A percentile compares a stretch with the other conserved stretches of the same genome.
Evolutionary conservation across 2,113 vertebrate genomes (phyloP).

Genomic region (Nestor notabilis): DNA sequence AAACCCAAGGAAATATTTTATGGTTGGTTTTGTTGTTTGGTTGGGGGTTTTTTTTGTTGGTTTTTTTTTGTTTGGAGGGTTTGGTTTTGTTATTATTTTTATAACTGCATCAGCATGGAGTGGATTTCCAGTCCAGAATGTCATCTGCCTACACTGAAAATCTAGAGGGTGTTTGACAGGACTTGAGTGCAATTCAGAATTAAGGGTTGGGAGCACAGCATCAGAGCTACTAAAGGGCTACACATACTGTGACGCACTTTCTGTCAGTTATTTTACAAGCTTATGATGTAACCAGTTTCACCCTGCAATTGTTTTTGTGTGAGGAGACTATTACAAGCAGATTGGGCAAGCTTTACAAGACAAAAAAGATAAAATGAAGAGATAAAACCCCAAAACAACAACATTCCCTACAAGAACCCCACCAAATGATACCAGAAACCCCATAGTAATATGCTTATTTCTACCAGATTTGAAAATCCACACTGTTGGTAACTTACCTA

Average conservation of each 20-base stretch:
- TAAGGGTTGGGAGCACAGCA: not conserved
- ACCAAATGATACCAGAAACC: not conserved
- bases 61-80: not conserved
- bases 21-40: not conserved
- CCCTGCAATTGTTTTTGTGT: not conserved
- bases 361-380: not conserved
- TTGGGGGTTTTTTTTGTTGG: not conserved
- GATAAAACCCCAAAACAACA: not conserved
- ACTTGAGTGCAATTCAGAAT: not conserved
- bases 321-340: not conserved
- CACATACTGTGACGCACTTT: not conserved
- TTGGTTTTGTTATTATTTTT: not conserved
- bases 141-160: not conserved
- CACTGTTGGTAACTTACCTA: not conserved
- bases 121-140: not conserved
- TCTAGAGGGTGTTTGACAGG: not conserved
- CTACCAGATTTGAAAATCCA: not conserved
- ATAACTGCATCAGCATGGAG: not conserved
- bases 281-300: not conserved
- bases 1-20: not conserved
- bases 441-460: not conserved
- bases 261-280: not conserved
- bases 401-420: not conserved
- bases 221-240: not conserved
- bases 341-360: not conserved